These are phyloP conservation scores for Heliangelus exortis DNA, from an alignment of 2,797 vertebrate species.

Conservation along the genomic window DNA sequence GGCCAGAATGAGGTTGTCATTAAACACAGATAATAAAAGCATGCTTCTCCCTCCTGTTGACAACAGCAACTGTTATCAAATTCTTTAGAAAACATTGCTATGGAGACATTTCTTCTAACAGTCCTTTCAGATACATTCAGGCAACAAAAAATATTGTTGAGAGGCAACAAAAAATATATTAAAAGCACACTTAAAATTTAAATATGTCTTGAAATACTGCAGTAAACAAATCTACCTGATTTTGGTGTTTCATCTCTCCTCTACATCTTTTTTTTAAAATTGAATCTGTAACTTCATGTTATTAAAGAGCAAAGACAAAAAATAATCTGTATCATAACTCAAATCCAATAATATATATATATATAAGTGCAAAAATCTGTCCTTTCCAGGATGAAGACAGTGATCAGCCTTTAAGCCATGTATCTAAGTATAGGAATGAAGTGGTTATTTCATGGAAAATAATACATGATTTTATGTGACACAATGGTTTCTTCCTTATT, in stretches of 20 bases:
- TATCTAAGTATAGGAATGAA: not conserved
- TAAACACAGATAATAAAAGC: not conserved
- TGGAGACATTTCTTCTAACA: not conserved
- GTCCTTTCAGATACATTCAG: not conserved
- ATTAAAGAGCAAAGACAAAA: not conserved
- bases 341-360: not conserved
- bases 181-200: not conserved
- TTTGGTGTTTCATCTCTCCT: not conserved
- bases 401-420: accelerated
- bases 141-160: not conserved
- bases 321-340: not conserved
- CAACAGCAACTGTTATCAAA: not conserved
- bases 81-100: not conserved
- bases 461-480: not conserved
- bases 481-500: not conserved
- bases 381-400: not conserved
- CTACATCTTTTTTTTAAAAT: accelerated
- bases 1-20: not conserved
- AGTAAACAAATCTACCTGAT: not conserved
- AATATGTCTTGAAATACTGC: not conserved
- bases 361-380: not conserved
- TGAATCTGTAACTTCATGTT: not conserved
- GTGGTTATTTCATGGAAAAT: not conserved
- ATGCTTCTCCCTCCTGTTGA: not conserved
- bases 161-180: not conserved